Percentiles rank a stretch among this genome's conserved stretches.
Conservation (phyloP, 1,140 invertebrate genomes). For the Brachionus angularis region DNA sequence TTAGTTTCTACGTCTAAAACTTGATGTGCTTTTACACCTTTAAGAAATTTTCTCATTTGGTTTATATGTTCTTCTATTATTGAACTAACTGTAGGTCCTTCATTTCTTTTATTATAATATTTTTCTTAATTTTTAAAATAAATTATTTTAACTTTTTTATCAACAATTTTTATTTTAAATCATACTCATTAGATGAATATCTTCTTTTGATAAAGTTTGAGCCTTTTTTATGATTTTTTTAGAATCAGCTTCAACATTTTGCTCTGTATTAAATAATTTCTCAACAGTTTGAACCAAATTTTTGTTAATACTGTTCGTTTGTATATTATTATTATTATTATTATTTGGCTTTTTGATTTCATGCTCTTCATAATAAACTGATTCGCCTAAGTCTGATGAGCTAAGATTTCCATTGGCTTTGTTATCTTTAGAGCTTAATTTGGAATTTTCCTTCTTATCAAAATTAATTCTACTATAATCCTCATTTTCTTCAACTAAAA, state of each 20-base stretch:
- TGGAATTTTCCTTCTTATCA: background rate
- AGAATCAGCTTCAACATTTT: constrained; percentile 29
- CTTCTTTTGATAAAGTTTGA: constrained; percentile 29
- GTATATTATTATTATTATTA: background rate
- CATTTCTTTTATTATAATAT: constrained; percentile 54
- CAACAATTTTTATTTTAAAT: background rate
- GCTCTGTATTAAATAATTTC: constrained; percentile 9
- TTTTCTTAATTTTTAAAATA: constrained; percentile 47
- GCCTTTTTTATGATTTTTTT: constrained; percentile 38
- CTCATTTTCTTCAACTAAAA: constrained; percentile 12
- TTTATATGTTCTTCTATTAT: constrained; percentile 51
- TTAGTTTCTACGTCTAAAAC: constrained; percentile 58
- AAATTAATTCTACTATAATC: background rate
- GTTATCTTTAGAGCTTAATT: constrained; percentile 1
- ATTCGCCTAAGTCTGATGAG: constrained; percentile 1
- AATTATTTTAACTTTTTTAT: background rate
- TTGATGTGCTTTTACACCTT: constrained; percentile 52
- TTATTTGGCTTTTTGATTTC: too few species aligned
- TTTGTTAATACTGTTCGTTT: background rate
- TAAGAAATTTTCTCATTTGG: constrained; percentile 51
- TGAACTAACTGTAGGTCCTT: constrained; percentile 52
- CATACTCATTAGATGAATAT: constrained; percentile 45
- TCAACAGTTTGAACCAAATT: background rate
- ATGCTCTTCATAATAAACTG: too few species aligned
- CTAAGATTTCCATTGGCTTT: constrained; percentile 1